Percentiles rank a stretch among this genome's conserved stretches.
These are phyloP conservation scores for Pantherophis guttatus DNA, from an alignment of 2,113 vertebrate species.

Conservation along the genomic window DNA sequence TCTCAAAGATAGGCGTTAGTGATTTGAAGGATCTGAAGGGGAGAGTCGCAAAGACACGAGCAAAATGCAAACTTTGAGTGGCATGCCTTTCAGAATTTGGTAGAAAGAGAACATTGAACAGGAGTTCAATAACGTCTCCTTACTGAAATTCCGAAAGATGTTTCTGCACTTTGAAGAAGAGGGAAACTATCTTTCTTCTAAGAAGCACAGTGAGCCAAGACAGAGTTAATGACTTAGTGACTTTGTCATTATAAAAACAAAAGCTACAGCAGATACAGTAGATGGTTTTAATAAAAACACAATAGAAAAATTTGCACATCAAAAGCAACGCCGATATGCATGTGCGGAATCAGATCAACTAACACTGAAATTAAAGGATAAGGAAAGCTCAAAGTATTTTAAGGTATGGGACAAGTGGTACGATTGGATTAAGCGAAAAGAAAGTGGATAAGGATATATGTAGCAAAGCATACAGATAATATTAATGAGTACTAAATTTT, in stretches of 20 bases:
- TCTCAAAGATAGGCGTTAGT: neutral
- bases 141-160: neutral
- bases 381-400: no score
- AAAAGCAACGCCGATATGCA: neutral
- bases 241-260: neutral
- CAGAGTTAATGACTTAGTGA: neutral
- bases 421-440: no score
- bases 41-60: no score
- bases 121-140: neutral
- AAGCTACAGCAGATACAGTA: neutral
- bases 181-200: neutral
- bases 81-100: no score
- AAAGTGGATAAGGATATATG: no score
- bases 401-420: no score
- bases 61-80: no score
- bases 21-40: neutral
- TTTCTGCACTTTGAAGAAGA: neutral
- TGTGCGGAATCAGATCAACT: no score
- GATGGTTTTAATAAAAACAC: neutral
- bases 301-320: neutral
- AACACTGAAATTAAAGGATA: no score
- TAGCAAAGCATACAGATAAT: no score
- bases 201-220: neutral
- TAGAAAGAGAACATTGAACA: neutral
- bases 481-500: no score